Conservation (phyloP, 1,140 invertebrate species). For the Camponotus floridanus region DNA sequence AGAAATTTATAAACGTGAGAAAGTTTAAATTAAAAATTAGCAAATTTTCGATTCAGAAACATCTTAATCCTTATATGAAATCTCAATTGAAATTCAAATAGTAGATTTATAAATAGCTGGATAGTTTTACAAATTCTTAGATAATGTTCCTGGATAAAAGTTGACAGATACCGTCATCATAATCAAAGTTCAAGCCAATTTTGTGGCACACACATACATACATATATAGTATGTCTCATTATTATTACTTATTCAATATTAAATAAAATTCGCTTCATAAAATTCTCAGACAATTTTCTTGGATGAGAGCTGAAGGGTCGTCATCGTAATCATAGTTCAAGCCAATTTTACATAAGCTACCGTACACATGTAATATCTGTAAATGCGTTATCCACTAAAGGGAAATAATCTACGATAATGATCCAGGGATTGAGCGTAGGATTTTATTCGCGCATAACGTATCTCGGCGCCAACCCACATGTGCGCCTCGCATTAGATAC, state of each 20-base stretch:
- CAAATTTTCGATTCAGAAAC: not conserved
- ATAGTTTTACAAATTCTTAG: not conserved
- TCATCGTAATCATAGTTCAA: not conserved
- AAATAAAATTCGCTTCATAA: not conserved
- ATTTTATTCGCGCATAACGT: conserved; percentile 60
- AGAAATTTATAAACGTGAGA: too few species aligned
- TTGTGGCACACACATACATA: not conserved
- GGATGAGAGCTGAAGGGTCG: not conserved
- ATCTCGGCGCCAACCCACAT: conserved; percentile 73
- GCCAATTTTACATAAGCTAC: not conserved
- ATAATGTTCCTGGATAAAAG: not conserved
- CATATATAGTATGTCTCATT: not conserved
- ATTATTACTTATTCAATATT: not conserved
- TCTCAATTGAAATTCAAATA: conserved; percentile 9
- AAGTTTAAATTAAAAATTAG: too few species aligned
- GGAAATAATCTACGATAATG: conserved; percentile 19
- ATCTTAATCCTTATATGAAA: not conserved
- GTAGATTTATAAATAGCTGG: not conserved
- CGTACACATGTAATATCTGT: not conserved
- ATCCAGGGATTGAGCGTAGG: conserved; percentile 9
- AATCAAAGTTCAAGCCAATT: conserved; percentile 10
- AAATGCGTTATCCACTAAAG: conserved; percentile 2
- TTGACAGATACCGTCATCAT: not conserved
- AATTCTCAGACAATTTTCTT: not conserved
- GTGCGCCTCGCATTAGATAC: conserved; percentile 73